Conservation (phyloP, 2,797 vertebrate genomes). For the Pipistrellus nathusii region DNA sequence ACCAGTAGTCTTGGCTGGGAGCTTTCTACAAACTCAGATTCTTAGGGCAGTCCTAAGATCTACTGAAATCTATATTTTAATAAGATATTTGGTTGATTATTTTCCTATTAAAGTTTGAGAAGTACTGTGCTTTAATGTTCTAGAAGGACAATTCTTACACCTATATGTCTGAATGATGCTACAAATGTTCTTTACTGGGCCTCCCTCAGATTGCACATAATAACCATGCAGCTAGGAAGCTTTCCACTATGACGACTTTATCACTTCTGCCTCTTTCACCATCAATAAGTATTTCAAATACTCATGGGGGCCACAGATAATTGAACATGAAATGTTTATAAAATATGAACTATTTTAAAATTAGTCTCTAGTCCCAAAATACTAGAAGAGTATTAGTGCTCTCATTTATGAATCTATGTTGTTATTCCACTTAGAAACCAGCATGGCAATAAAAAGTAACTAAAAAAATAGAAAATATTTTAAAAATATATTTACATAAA, state of each 20-base stretch:
- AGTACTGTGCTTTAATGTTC: not conserved
- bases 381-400: not conserved
- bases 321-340: not conserved
- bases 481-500: not conserved
- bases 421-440: constrained; percentile 33
- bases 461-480: constrained; percentile 49
- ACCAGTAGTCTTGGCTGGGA: not conserved
- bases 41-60: not conserved
- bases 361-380: constrained; percentile 31
- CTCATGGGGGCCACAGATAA: not conserved
- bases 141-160: not conserved
- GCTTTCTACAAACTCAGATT: not conserved
- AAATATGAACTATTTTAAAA: constrained; percentile 36
- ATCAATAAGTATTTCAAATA: not conserved
- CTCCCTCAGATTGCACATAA: not conserved
- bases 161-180: not conserved
- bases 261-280: not conserved
- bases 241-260: not conserved
- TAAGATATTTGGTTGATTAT: not conserved
- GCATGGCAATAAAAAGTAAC: constrained; percentile 21
- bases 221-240: not conserved
- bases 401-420: not conserved
- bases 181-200: not conserved
- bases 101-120: not conserved
- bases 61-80: not conserved